Percentiles rank a stretch among this genome's conserved stretches.
Evolutionary conservation across 2,113 vertebrate species (phyloP).

Genomic region (Proteles cristata): DNA sequence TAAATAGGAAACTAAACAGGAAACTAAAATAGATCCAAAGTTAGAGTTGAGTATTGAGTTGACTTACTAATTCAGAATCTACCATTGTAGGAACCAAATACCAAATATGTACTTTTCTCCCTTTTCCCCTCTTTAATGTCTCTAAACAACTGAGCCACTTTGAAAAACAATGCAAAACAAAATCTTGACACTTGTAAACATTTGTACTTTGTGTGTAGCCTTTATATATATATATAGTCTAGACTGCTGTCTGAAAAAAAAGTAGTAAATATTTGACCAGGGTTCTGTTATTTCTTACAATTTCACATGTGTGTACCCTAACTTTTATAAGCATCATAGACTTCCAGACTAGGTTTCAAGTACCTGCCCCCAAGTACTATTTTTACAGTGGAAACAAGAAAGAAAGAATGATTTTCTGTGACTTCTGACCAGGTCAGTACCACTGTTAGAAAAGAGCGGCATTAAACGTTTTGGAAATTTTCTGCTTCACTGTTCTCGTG

Average conservation of each 20-base stretch:
- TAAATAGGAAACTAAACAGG: background rate
- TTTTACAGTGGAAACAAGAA: background rate
- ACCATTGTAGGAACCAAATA: background rate
- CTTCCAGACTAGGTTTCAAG: background rate
- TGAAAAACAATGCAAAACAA: background rate
- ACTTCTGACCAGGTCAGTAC: background rate
- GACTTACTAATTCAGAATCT: background rate
- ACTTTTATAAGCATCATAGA: background rate
- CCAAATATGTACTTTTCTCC: background rate
- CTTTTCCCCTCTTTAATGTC: background rate
- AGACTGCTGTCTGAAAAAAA: background rate
- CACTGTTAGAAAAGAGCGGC: background rate
- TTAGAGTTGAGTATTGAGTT: background rate
- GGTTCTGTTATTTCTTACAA: background rate
- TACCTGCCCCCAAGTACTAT: background rate
- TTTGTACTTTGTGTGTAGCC: background rate
- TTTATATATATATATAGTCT: background rate
- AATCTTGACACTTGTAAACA: background rate
- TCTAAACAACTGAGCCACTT: background rate
- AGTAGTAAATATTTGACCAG: background rate
- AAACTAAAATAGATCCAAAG: background rate
- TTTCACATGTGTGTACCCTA: background rate
- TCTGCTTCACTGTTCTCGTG: background rate
- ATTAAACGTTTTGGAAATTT: background rate
- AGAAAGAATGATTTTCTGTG: background rate